These are phyloP conservation scores for Euzetes globulus DNA, from an alignment of 2,888 invertebrate species.

Conservation along the genomic window DNA sequence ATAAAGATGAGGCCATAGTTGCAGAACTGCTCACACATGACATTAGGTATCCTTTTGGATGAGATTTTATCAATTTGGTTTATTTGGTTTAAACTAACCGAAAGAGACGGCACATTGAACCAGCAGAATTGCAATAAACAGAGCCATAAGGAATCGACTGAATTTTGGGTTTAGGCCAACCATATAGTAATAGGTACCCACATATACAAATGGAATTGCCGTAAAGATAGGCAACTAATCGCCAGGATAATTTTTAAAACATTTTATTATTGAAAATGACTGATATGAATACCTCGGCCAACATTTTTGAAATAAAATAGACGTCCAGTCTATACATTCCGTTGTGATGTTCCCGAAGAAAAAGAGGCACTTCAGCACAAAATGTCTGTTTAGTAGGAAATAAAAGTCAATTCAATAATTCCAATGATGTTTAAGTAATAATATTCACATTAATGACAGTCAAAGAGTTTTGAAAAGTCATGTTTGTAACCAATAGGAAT, in stretches of 20 bases:
- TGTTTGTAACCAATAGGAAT: conserved; percentile 47
- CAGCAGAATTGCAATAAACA: not conserved
- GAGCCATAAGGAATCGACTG: not conserved
- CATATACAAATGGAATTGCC: conserved; percentile 16
- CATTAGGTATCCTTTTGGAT: conserved; percentile 69
- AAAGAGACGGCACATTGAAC: not conserved
- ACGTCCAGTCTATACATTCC: conserved; percentile 85
- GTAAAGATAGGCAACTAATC: conserved; percentile 19
- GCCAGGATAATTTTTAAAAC: not conserved
- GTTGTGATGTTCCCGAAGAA: conserved; percentile 76
- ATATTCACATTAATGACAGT: conserved; percentile 50
- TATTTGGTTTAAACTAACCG: not conserved
- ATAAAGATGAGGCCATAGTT: conserved; percentile 79
- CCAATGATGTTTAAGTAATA: not conserved
- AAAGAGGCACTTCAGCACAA: conserved; percentile 78
- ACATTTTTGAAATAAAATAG: conserved; percentile 80
- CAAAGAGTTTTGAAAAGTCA: conserved; percentile 50
- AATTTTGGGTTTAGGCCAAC: conserved; percentile 3
- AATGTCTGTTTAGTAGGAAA: no score
- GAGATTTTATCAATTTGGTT: not conserved
- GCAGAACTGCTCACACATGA: conserved; percentile 75
- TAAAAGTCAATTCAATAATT: conserved; percentile 31
- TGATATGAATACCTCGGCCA: conserved; percentile 58
- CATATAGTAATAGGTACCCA: conserved; percentile 22
- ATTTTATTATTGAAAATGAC: not conserved